Base-by-base conservation (phyloP, 2,797 vertebrate species). In the Sebastes itinus region DNA sequence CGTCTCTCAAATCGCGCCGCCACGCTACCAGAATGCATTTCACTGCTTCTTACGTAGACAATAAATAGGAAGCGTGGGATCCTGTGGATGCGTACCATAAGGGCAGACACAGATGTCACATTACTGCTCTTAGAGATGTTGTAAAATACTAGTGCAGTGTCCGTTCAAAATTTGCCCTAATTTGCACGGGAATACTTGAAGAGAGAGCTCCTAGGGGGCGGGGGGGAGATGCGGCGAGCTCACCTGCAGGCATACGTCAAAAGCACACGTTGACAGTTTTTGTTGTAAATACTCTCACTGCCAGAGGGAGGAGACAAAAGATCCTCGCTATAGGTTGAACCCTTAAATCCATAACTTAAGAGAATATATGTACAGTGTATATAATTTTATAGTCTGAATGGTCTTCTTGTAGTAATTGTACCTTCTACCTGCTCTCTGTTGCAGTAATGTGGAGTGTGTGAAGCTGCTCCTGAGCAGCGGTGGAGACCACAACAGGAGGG, bases 391-490 rank as follows among this genome's bases (percentile, higher is more conserved):
- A 14, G 28, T 38, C 7, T 59, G 14, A 55, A 3, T 7, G 33
- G 4, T 75, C 2, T 69, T 1, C 23, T 1, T 46, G n/a, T 4
- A 52, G 7, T n/a, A 14, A 33, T 25, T 46, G 12, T 46, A 3
- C 6, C 38, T 9, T 72, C 14, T 20, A 1, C 7, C 18, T 22
- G 28, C 10, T 67, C 14, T 74, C 14, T 82, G 20, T 72, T 54
- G 23, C 93, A 99, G 98, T 66, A 99, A 99, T 60, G 97, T 99
- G 90, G 98, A 99, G 92, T 99, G 98, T 94, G 97, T 99, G 86
- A 97, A 98, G 93, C 89, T 99, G 93, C 96, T 99, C 66, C 96
- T 99, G 92, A 98, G 96, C 95, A 97, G 97, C 23, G 97, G 97
- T 91, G 97, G 97, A 14, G 97, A 99, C 82, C 97, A 97, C 94